Percentiles rank a stretch among this genome's conserved stretches.
phyloP scores from a whole-genome alignment of 2,113 vertebrate species.

The Emydocephalus ijimae region DNA sequence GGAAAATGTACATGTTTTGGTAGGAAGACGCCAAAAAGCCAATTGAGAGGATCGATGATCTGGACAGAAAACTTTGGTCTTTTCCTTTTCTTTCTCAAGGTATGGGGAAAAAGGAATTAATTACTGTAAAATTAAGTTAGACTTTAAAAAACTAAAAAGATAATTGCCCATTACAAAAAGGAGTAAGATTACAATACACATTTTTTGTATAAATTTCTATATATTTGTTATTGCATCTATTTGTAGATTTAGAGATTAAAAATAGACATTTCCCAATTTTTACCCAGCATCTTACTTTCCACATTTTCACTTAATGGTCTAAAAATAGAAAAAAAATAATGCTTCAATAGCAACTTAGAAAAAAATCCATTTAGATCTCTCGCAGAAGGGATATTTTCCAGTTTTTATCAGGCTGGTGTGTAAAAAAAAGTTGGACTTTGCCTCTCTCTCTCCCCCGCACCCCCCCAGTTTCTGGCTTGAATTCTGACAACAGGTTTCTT shows the following conservation, averaged over 20 bases:
- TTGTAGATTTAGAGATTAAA: background rate
- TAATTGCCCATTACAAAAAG: background rate
- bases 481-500: background rate
- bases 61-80: constrained; percentile 19
- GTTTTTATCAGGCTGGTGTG: background rate
- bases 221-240: background rate
- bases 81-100: constrained; percentile 18
- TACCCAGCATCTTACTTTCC: background rate
- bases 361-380: background rate
- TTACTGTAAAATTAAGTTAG: background rate
- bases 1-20: constrained; percentile 57
- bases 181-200: background rate
- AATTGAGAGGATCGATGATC: constrained; percentile 59
- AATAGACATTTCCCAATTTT: too few species aligned
- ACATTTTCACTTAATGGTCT: background rate
- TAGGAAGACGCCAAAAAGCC: constrained; percentile 46
- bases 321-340: background rate
- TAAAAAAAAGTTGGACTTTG: background rate
- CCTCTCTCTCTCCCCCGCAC: background rate
- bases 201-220: background rate
- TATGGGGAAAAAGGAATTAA: constrained; percentile 43
- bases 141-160: background rate
- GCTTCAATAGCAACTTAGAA: background rate
- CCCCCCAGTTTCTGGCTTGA: background rate
- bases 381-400: background rate